These are phyloP conservation scores for Patella vulgata DNA, from an alignment of 1,140 invertebrate species.

Conservation along the genomic window DNA sequence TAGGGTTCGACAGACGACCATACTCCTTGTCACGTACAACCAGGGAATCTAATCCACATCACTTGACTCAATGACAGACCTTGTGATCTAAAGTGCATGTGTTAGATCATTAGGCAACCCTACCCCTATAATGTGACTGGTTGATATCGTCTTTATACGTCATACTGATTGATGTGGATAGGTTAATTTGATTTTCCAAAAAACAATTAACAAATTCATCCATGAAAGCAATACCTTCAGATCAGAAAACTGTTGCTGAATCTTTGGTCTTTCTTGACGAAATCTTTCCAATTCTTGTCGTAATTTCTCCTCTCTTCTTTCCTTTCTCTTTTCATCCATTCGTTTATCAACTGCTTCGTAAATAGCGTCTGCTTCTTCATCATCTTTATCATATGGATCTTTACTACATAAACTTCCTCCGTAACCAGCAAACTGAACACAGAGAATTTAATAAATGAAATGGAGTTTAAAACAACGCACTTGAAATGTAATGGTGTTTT, in stretches of 20 bases:
- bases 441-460: not conserved
- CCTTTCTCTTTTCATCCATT: constrained; percentile 99
- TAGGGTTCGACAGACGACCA: too few species aligned
- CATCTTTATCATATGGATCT: constrained; percentile 99
- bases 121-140: too few species aligned
- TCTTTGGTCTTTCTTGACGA: constrained; percentile 98
- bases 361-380: constrained; percentile 99
- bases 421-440: constrained; percentile 91
- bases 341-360: constrained; percentile 98
- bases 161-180: too few species aligned
- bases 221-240: constrained; percentile 74
- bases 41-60: too few species aligned
- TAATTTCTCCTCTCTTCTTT: constrained; percentile 72
- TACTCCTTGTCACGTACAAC: too few species aligned
- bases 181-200: too few species aligned
- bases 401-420: constrained; percentile 98
- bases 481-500: not conserved
- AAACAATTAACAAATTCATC: too few species aligned
- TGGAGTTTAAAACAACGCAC: not conserved
- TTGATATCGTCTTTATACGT: too few species aligned
- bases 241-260: constrained; percentile 99
- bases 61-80: too few species aligned
- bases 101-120: too few species aligned
- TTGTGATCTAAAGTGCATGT: too few species aligned
- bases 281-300: constrained; percentile 91